Conservation (phyloP, 23 tunicate genomes). For the Ciona savignyi region DNA sequence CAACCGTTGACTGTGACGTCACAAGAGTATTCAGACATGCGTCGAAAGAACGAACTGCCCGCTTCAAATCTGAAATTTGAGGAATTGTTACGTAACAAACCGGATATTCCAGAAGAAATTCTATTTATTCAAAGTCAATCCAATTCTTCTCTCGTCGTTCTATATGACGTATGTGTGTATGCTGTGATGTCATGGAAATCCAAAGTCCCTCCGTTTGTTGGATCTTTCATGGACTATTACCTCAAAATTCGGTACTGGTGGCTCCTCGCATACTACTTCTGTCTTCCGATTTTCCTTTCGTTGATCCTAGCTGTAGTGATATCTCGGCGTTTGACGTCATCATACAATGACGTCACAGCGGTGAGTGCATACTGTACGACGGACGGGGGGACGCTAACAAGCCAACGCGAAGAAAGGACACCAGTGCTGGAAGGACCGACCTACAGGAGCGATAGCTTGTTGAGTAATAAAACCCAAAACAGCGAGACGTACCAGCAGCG, state of each 20-base stretch:
- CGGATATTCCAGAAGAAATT: neutral
- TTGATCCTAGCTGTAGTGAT: constrained; percentile 44
- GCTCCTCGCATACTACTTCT: constrained; percentile 56
- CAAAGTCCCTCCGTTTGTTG: constrained; percentile 19
- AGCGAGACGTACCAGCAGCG: constrained; percentile 36
- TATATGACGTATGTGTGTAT: constrained; percentile 28
- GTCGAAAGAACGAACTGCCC: neutral
- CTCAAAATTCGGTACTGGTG: constrained; percentile 53
- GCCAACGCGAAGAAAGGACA: constrained; percentile 14
- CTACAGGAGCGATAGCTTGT: constrained; percentile 30
- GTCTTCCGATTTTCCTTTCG: constrained; percentile 38
- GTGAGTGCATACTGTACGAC: constrained; percentile 1
- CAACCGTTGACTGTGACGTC: neutral
- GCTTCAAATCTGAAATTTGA: neutral
- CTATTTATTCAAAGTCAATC: neutral
- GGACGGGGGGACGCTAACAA: constrained; percentile 43
- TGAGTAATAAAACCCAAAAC: constrained; percentile 21
- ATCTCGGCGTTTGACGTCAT: constrained; percentile 44
- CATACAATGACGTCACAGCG: neutral
- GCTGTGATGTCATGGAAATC: constrained; percentile 42
- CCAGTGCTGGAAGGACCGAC: constrained; percentile 9
- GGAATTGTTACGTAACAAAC: neutral
- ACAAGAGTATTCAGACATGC: neutral
- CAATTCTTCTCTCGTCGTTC: constrained; percentile 1
- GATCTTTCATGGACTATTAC: constrained; percentile 35